Base-by-base conservation (phyloP, 2,797 vertebrate species). In the Karalla daura region DNA sequence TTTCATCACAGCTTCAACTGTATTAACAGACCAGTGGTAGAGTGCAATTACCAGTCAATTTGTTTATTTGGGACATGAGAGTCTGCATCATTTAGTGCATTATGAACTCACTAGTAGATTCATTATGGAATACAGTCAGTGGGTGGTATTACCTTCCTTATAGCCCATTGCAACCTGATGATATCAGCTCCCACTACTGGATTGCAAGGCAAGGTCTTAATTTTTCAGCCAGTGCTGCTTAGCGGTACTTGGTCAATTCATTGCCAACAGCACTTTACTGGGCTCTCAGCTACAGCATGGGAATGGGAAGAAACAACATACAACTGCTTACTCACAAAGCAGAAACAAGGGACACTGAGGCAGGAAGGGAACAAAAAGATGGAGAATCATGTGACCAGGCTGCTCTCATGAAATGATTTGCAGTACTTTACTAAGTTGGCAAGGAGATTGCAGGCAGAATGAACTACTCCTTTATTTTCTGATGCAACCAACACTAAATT, bases 1-100 rank as follows among this genome's bases (percentile, higher is more conserved):
- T 93, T 93, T 94, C 92, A 91, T 92, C 86, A 89, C 86, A 79
- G 85, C 76, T 90, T 85, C 81, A 80, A 92, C 89, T 93, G 92
- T 90, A 92, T 94, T 93, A 94, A 91, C 86, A 70, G 87, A 81
- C 78, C 84, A 89, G 88, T 87, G 88, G 89, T 86, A 78, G 89
- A 93, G 91, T 91, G 92, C 92, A 94, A 95, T 95, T 94, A 94
- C 91, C 90, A 86, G 76, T 89, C 90, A 91, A 94, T 94, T 93
- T 85, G 91, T 94, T 94, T 94, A 92, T 93, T 94, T 91, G 90
- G 90, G 89, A 91, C 75, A 75, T 94, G 92, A 90, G 91, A 83
- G 88, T 84, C 91, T 86, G 92, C 91, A 91, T 94, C 93, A 93
- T 94, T 94, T 94, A 93, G 92, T 84, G 82, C 89, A 88, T 92